phyloP scores from a whole-genome alignment of 2,113 vertebrate genomes.

The Danionella cerebrum region DNA sequence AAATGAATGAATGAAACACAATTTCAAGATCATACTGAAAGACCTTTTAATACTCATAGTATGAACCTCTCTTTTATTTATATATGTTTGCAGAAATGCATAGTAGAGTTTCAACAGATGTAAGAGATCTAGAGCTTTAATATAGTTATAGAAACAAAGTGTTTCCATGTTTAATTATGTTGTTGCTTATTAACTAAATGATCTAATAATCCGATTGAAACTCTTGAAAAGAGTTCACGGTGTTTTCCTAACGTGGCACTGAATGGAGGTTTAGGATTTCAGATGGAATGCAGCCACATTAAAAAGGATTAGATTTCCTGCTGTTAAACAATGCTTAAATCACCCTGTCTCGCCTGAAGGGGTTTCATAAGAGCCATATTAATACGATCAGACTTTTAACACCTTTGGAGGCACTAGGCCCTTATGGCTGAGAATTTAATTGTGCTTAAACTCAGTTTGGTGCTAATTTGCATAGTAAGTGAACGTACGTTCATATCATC shows the following conservation, averaged over 20 bases:
- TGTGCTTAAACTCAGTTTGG: not conserved
- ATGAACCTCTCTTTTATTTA: not conserved
- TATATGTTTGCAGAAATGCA: not conserved
- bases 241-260: not conserved
- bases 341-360: not conserved
- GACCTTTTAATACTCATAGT: too few relatives aligned
- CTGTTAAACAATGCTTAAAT: not conserved
- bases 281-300: conserved; percentile 12
- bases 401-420: not conserved
- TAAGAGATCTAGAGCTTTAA: not conserved
- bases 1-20: too few relatives aligned
- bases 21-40: too few relatives aligned
- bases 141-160: not conserved
- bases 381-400: not conserved
- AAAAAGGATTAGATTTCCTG: conserved; percentile 2
- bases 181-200: not conserved
- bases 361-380: not conserved
- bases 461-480: not conserved
- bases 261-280: conserved; percentile 1
- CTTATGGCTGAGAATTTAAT: not conserved
- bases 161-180: not conserved
- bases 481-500: too few relatives aligned
- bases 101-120: not conserved
- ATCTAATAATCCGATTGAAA: not conserved
- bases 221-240: not conserved